These are phyloP conservation scores for Psilanteris sp. DNA, from an alignment of 1,140 invertebrate species.

Conservation along the genomic window DNA sequence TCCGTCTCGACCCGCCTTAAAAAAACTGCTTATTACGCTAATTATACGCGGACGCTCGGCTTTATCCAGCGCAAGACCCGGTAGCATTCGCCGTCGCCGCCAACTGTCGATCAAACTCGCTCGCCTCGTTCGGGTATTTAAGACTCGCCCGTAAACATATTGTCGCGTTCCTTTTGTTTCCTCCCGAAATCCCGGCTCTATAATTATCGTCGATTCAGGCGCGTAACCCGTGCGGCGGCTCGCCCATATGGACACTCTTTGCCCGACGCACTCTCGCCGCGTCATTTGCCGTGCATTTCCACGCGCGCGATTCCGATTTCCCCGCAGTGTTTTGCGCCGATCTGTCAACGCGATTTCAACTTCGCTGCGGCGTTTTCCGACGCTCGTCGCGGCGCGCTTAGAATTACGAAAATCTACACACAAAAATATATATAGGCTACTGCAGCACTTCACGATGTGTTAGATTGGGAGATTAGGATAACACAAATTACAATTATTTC, in stretches of 20 bases:
- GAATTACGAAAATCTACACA: no score
- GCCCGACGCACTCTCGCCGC: no score
- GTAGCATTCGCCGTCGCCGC: conserved; percentile 66
- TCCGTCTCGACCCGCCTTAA: conserved; percentile 70
- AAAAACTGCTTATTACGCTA: conserved; percentile 80
- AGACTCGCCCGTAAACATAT: conserved; percentile 39
- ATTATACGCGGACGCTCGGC: conserved; percentile 75
- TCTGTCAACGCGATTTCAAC: no score
- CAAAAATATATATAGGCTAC: no score
- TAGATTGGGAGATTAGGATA: no score
- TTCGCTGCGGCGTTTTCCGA: no score
- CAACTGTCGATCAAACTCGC: conserved; percentile 73
- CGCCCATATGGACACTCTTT: conserved; percentile 42
- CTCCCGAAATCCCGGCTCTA: conserved; percentile 11
- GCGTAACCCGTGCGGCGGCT: conserved; percentile 1
- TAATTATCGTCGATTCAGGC: conserved; percentile 45
- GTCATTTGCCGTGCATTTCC: no score
- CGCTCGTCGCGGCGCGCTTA: no score
- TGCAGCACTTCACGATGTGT: no score
- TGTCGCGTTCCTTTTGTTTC: conserved; percentile 59
- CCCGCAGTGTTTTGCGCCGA: no score
- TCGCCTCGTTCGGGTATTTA: conserved; percentile 62
- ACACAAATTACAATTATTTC: no score
- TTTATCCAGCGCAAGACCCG: conserved; percentile 57
- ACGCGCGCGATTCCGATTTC: no score